Conservation (phyloP, 2,888 invertebrate genomes). For the Thymelicus acteon region DNA sequence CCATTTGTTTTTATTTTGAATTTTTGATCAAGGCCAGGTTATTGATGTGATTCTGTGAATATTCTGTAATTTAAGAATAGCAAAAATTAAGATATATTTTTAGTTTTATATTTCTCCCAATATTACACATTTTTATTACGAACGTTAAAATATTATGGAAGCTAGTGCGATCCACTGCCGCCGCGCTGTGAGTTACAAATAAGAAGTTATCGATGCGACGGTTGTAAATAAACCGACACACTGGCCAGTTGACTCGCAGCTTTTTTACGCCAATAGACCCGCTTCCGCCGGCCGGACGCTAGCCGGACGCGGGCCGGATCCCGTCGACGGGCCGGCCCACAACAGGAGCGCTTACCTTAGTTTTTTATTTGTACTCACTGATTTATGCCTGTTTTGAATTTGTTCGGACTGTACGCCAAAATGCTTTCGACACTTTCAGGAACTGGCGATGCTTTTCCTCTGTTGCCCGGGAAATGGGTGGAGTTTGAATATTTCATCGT, state of each 20-base stretch:
- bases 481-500: constrained; percentile 48
- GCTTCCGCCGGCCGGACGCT: constrained; percentile 75
- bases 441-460: constrained; percentile 60
- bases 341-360: constrained; percentile 83
- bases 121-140: no score
- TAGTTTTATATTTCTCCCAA: no score
- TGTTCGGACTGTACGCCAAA: constrained; percentile 72
- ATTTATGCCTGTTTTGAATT: constrained; percentile 83
- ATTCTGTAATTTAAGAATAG: no score
- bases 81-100: no score
- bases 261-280: constrained; percentile 80
- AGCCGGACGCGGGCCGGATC: constrained; percentile 72
- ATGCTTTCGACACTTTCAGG: constrained; percentile 70
- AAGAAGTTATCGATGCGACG: constrained; percentile 69
- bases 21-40: no score
- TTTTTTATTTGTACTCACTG: constrained; percentile 81
- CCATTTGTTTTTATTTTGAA: no score
- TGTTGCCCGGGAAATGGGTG: constrained; percentile 51
- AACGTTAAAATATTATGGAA: constrained; percentile 7
- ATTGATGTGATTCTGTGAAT: no score
- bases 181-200: constrained; percentile 56
- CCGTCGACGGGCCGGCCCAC: constrained; percentile 64
- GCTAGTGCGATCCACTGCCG: constrained; percentile 43
- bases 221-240: constrained; percentile 71
- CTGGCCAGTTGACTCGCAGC: constrained; percentile 72